Conservation (phyloP, 2,113 vertebrate species). For the Dicerorhinus sumatrensis region DNA sequence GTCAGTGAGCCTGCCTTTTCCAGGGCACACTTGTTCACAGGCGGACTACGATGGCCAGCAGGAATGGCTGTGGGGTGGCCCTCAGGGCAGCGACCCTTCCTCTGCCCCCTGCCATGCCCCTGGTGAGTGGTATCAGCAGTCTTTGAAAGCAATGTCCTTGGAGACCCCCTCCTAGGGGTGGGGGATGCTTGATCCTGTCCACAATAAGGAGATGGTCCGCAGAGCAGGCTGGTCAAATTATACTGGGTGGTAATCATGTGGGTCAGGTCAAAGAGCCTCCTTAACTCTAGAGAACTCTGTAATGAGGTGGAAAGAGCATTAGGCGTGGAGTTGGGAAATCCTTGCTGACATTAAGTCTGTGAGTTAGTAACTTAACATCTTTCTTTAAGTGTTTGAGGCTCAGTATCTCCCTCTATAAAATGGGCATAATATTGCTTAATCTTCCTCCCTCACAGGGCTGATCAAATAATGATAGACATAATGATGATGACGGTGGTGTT, state of each 20-base stretch:
- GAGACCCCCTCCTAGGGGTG: accelerated
- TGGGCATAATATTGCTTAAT: background rate
- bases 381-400: background rate
- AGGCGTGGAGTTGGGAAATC: background rate
- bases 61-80: background rate
- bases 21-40: too few species aligned
- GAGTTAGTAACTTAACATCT: background rate
- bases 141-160: background rate
- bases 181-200: background rate
- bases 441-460: background rate
- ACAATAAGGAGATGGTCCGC: background rate
- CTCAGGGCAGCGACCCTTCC: background rate
- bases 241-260: background rate
- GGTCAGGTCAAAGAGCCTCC: background rate
- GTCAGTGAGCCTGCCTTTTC: background rate
- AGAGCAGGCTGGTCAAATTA: background rate
- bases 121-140: background rate
- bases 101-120: background rate
- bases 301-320: background rate
- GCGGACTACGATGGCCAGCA: background rate
- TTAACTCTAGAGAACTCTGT: background rate
- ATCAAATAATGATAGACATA: background rate
- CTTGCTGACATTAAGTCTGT: background rate
- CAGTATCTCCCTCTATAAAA: background rate
- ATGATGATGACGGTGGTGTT: background rate